Evolutionary conservation across 2,113 vertebrate genomes (phyloP), one percentile per base, ranked within the genome.

Genomic region (Lophura nycthemera): DNA sequence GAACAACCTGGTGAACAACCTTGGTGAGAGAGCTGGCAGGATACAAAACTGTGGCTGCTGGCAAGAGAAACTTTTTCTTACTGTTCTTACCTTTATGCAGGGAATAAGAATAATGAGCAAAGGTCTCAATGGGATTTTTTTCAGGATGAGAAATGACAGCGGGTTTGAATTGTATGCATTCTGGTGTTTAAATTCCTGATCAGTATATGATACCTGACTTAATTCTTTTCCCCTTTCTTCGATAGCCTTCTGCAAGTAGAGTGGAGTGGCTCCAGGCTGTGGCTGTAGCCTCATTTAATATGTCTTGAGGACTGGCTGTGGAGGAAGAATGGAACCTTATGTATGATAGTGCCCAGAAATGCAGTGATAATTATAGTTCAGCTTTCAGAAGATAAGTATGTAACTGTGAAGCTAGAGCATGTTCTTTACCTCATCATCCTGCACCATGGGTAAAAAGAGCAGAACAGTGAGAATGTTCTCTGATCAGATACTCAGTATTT

Each of bases 221-320:
- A 2, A 1, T 24, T 76, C 77, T 67, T 38, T 8, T 19, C 56
- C 56, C 56, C 17, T 45, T 69, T 56, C n/a, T 24, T 57, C 82
- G 75, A 70, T 45, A 73, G 71, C 71, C 71, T 95, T 89, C 82
- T 92, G 63, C 40, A 70, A 24, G 29, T 78, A 70, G 73, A 38
- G 79, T 79, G 86, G 83, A 4, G 7, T 77, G 52, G 72, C 83
- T 96, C 34, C 61, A 86, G 38, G 79, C 94, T 91, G 52, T 92
- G 88, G 29, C 95, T 96, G 88, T 96, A 79, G 85, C 83, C 86
- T 94, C 83, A 60, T 50, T 71, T 77, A 88, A 83, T 77, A 76
- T 61, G 40, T 87, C 78, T 93, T 56, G 65, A 92, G 36, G 78
- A 89, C 78, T 29, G 48, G 59, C 91, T 75, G 63, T 86, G 76